These are phyloP conservation scores for Neostethus bicornis DNA, from an alignment of 2,797 vertebrate genomes.

Conservation along the genomic window DNA sequence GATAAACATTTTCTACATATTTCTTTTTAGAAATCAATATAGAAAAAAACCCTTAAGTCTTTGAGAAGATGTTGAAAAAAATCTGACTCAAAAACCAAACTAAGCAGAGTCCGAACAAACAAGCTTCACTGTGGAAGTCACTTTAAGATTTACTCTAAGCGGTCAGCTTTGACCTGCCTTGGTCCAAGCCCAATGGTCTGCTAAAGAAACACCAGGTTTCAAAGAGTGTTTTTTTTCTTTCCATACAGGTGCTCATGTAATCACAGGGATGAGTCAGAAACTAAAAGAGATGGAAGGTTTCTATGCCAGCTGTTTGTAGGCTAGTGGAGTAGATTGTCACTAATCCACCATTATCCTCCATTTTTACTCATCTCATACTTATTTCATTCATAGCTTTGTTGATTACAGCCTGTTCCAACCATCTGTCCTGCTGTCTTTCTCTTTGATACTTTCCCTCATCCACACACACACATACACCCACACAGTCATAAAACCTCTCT, in stretches of 20 bases:
- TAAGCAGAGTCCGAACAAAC: no score
- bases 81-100: neutral
- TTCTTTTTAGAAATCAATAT: slow-evolving; percentile 1
- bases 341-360: slow-evolving; percentile 11
- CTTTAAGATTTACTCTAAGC: neutral
- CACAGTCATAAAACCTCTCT: slow-evolving; percentile 41
- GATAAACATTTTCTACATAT: neutral
- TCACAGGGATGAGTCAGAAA: slow-evolving; percentile 6
- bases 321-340: slow-evolving; percentile 14
- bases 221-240: slow-evolving; percentile 6
- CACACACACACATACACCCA: slow-evolving; percentile 14
- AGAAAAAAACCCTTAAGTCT: neutral
- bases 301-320: slow-evolving; percentile 8
- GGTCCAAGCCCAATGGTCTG: neutral
- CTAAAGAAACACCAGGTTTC: neutral
- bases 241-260: slow-evolving; percentile 20
- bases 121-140: no score
- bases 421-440: slow-evolving; percentile 1
- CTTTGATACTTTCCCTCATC: slow-evolving; percentile 6
- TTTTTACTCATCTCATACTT: slow-evolving; percentile 10
- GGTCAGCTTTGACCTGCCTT: neutral
- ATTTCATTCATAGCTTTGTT: slow-evolving; percentile 7
- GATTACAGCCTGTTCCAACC: slow-evolving; percentile 10
- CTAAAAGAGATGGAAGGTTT: neutral
- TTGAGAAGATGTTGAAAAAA: neutral